phyloP scores from a whole-genome alignment of 2,797 vertebrate genomes.

The Gymnopithys bicolor region DNA sequence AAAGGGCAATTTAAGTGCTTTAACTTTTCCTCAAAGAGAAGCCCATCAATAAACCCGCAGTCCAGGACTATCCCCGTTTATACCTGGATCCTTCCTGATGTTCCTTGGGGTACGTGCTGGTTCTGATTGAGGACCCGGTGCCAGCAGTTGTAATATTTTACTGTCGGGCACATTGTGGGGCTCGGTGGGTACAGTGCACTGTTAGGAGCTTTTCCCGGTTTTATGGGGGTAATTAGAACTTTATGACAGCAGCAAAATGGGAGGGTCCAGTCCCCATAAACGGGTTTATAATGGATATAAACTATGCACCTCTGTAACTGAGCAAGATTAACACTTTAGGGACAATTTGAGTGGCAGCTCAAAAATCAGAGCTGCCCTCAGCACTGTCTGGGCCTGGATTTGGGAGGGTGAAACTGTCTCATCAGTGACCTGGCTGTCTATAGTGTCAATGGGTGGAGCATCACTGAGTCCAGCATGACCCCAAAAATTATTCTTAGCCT shows the following conservation, averaged over 20 bases:
- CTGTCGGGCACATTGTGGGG: conserved; percentile 62
- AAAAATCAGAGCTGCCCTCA: neutral
- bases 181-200: conserved; percentile 69
- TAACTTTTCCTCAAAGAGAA: neutral
- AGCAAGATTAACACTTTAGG: conserved; percentile 77
- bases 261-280: conserved; percentile 81
- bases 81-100: neutral
- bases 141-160: conserved; percentile 55
- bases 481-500: neutral
- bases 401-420: neutral
- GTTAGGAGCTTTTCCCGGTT: conserved; percentile 74
- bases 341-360: conserved; percentile 76
- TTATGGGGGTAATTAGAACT: conserved; percentile 84
- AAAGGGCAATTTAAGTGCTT: neutral
- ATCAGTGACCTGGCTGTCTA: fast-evolving
- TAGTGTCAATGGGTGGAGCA: fast-evolving
- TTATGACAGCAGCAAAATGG: conserved; percentile 79
- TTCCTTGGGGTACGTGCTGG: neutral
- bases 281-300: conserved; percentile 85
- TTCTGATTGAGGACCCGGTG: neutral
- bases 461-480: neutral
- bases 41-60: fast-evolving
- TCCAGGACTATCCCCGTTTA: fast-evolving
- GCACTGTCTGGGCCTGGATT: neutral
- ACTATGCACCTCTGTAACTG: conserved; percentile 73